Evolutionary conservation across 2,113 vertebrate genomes (phyloP).

Genomic region (Pterocles gutturalis): DNA sequence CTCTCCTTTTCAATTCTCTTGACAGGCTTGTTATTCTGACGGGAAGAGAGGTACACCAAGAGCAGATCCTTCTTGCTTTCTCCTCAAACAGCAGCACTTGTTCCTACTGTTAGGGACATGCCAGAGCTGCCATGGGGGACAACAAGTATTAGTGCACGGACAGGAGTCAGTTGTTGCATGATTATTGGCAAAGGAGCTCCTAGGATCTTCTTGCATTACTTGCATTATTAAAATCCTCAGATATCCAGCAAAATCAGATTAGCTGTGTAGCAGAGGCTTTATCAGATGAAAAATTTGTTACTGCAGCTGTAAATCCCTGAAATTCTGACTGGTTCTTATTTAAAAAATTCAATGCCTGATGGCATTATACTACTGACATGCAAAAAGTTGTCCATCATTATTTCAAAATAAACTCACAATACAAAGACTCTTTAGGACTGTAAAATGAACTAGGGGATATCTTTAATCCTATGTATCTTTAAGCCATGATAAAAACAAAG

Average conservation of each 20-base stretch:
- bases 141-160: rapidly evolving
- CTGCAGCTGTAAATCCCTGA: not conserved
- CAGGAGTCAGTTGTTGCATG: rapidly evolving
- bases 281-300: not conserved
- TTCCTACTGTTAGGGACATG: not conserved
- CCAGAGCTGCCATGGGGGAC: not conserved
- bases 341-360: not conserved
- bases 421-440: not conserved
- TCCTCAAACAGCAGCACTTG: not conserved
- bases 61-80: not conserved
- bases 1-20: not conserved
- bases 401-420: not conserved
- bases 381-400: not conserved
- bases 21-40: not conserved
- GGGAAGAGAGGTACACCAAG: rapidly evolving
- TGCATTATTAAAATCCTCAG: not conserved
- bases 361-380: not conserved
- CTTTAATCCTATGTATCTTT: not conserved
- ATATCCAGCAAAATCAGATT: not conserved
- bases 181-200: not conserved
- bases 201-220: not conserved
- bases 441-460: not conserved
- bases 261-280: not conserved
- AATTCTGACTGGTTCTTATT: not conserved
- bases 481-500: not conserved